phyloP scores from a whole-genome alignment of 1,140 invertebrate species.

The Octopus sinensis region DNA sequence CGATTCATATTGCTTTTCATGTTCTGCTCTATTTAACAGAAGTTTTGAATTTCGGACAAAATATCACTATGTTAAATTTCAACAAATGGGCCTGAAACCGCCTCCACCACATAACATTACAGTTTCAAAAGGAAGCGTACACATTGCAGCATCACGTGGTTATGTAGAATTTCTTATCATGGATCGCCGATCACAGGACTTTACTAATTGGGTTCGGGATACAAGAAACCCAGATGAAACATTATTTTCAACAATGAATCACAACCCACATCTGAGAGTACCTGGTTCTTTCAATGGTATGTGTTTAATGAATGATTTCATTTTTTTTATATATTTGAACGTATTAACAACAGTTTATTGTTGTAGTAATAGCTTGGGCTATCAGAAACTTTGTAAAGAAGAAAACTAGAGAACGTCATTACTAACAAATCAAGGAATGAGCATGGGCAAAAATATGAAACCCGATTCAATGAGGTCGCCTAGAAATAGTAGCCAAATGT shows the following conservation, averaged over 20 bases:
- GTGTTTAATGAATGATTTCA: background rate
- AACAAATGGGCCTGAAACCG: background rate
- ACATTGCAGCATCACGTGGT: constrained; percentile 35
- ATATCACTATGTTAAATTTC: background rate
- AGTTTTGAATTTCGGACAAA: background rate
- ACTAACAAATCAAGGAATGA: background rate
- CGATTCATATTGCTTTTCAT: no score
- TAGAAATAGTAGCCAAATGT: no score
- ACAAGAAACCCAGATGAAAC: constrained; percentile 44
- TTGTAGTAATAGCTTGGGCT: background rate
- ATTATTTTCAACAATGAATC: constrained; percentile 39
- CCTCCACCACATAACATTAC: constrained; percentile 35
- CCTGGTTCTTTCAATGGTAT: constrained; percentile 35
- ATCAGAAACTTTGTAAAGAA: background rate
- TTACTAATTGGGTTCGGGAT: constrained; percentile 39
- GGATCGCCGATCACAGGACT: constrained; percentile 25
- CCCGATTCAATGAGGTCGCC: no score
- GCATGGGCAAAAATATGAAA: no score
- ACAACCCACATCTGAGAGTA: constrained; percentile 32
- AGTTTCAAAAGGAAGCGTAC: constrained; percentile 40
- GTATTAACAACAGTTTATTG: background rate
- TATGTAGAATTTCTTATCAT: constrained; percentile 40
- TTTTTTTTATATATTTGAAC: background rate
- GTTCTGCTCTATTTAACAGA: no score
- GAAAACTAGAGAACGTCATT: background rate